Conservation (phyloP, 2,797 vertebrate species). For the Decapterus maruadsi region DNA sequence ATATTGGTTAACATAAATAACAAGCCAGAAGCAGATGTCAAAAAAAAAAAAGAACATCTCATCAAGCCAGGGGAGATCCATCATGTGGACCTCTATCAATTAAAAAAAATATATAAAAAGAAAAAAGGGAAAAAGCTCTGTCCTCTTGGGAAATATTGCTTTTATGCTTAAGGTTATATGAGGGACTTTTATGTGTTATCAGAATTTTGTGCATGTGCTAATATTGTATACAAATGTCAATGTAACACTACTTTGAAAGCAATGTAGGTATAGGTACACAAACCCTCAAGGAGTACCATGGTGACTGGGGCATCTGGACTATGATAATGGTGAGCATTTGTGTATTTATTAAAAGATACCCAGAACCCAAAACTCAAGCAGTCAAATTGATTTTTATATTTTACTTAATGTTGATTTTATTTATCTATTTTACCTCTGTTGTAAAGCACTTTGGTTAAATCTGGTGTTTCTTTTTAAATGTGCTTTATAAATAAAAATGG, state of each 20-base stretch:
- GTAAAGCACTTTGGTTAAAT: too few species aligned
- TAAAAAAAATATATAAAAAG: slow-evolving; percentile 22
- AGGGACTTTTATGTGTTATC: slow-evolving; percentile 12
- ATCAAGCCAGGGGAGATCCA: slow-evolving; percentile 54
- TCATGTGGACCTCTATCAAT: slow-evolving; percentile 49
- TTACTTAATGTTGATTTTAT: too few species aligned
- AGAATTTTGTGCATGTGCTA: neutral
- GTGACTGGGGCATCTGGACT: neutral
- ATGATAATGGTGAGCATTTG: neutral
- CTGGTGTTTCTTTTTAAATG: too few species aligned
- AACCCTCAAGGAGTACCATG: neutral
- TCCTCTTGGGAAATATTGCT: slow-evolving; percentile 53
- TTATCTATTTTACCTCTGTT: too few species aligned
- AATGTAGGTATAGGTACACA: neutral
- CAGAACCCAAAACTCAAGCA: neutral
- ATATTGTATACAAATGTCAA: slow-evolving; percentile 7
- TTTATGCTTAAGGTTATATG: slow-evolving; percentile 22
- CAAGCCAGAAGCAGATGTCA: slow-evolving; percentile 71
- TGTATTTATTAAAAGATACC: neutral
- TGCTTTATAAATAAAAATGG: too few species aligned
- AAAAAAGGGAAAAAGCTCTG: slow-evolving; percentile 37
- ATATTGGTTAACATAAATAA: slow-evolving; percentile 80
- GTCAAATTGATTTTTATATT: too few species aligned
- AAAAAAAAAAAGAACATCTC: slow-evolving; percentile 62
- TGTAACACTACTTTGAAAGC: neutral